Evolutionary conservation across 2,888 invertebrate genomes (phyloP).

Genomic region (Melieria picta): DNA sequence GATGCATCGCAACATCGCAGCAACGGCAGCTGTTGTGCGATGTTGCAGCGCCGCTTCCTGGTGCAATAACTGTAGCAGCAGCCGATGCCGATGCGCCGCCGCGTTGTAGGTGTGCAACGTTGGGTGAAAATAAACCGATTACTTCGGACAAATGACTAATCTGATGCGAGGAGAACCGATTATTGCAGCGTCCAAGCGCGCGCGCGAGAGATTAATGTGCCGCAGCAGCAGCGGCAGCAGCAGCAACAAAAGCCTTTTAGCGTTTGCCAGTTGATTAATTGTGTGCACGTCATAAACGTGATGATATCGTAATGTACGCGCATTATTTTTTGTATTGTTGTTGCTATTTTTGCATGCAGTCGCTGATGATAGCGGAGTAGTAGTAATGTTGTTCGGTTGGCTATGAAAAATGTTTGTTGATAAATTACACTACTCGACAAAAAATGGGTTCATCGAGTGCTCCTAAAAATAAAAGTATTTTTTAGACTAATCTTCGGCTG

Average conservation of each 20-base stretch:
- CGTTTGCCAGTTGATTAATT: slow-evolving; percentile 64
- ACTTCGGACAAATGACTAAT: slow-evolving; percentile 26
- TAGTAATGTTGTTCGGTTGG: too few species aligned
- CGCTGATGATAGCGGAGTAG: too few species aligned
- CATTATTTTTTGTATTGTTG: slow-evolving; percentile 48
- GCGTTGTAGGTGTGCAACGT: not conserved
- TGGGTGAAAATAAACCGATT: slow-evolving; percentile 27
- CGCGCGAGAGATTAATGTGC: slow-evolving; percentile 30
- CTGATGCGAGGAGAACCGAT: slow-evolving; percentile 30
- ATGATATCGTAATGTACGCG: slow-evolving; percentile 64
- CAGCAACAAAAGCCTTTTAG: slow-evolving; percentile 52
- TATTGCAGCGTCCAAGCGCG: slow-evolving; percentile 1
- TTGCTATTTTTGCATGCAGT: too few species aligned
- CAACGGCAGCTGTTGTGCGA: not conserved
- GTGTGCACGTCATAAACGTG: slow-evolving; percentile 65
- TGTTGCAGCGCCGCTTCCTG: slow-evolving; percentile 32
- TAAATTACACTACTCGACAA: too few species aligned
- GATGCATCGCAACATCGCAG: not conserved
- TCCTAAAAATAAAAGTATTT: too few species aligned
- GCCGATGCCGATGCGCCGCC: not conserved
- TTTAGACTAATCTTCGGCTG: too few species aligned
- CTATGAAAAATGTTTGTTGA: too few species aligned
- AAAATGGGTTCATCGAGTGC: too few species aligned
- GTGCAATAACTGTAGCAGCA: slow-evolving; percentile 40
- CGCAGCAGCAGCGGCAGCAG: slow-evolving; percentile 15